These are phyloP conservation scores for Ceratosolen solmsi DNA, from an alignment of 1,140 invertebrate species.

Conservation along the genomic window DNA sequence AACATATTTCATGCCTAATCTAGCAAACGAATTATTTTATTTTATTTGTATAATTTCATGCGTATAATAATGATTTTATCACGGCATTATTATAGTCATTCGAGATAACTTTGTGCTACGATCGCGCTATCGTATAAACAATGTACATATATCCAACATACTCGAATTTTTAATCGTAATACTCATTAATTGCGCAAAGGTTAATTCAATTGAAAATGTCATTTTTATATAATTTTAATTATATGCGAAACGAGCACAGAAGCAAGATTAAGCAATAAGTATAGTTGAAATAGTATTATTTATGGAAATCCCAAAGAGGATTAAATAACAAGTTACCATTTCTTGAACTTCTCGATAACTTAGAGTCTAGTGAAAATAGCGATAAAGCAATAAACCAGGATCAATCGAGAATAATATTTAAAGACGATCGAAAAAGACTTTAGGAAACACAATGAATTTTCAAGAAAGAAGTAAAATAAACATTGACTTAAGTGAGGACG, in stretches of 20 bases:
- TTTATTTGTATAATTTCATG: too few species aligned
- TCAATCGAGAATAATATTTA: not conserved
- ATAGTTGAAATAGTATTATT: not conserved
- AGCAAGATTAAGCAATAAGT: too few species aligned
- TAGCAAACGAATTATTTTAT: too few species aligned
- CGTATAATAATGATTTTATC: too few species aligned
- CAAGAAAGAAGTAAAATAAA: not conserved
- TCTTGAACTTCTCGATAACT: not conserved
- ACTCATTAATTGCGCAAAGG: too few species aligned
- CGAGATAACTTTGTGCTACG: not conserved
- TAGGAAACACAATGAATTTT: not conserved
- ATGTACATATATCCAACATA: not conserved
- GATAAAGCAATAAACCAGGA: constrained; percentile 2
- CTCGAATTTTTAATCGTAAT: not conserved
- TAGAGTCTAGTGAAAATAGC: not conserved
- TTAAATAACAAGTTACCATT: not conserved
- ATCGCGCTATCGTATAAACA: not conserved
- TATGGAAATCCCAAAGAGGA: not conserved
- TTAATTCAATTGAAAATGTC: too few species aligned
- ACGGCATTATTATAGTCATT: not conserved
- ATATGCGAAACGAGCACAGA: not conserved
- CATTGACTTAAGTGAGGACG: not conserved
- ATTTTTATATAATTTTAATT: too few species aligned
- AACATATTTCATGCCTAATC: too few species aligned
- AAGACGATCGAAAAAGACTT: not conserved